Percentiles rank a stretch among this genome's conserved stretches.
These are phyloP conservation scores for Danio tinwini DNA, from an alignment of 2,797 vertebrate genomes.

Conservation along the genomic window DNA sequence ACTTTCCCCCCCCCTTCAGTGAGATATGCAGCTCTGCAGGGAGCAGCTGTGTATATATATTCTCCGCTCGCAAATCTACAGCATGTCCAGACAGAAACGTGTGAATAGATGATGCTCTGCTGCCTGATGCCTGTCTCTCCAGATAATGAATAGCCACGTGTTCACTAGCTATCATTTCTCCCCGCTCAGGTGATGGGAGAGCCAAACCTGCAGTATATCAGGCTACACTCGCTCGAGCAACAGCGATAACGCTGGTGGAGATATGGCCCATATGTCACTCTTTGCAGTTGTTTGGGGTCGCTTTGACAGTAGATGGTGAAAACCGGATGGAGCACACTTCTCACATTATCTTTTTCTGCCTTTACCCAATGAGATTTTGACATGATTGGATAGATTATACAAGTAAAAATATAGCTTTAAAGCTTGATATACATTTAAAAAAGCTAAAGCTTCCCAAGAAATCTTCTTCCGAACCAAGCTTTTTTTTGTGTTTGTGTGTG, in stretches of 20 bases:
- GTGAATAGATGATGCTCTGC: slow-evolving; percentile 16
- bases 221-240: slow-evolving; percentile 1
- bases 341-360: slow-evolving; percentile 10
- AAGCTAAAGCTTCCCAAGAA: slow-evolving; percentile 60
- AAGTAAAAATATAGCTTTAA: slow-evolving; percentile 52
- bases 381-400: slow-evolving; percentile 19
- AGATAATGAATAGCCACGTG: slow-evolving; percentile 52
- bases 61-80: slow-evolving; percentile 15
- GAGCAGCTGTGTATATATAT: slow-evolving; percentile 22
- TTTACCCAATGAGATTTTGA: slow-evolving; percentile 6
- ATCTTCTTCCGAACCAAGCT: slow-evolving; percentile 41
- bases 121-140: slow-evolving; percentile 37
- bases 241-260: slow-evolving; percentile 27
- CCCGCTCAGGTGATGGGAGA: slow-evolving; percentile 32
- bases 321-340: slow-evolving; percentile 25
- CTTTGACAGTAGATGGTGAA: background rate
- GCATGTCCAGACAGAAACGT: slow-evolving; percentile 20
- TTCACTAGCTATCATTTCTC: slow-evolving; percentile 21
- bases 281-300: slow-evolving; percentile 12
- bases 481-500: slow-evolving; percentile 27
- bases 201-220: slow-evolving; percentile 19
- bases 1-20: background rate
- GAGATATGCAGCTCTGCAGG: slow-evolving; percentile 1
- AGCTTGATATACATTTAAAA: slow-evolving; percentile 51
- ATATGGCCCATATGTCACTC: slow-evolving; percentile 28